Evolutionary conservation across 2,113 vertebrate genomes (phyloP).

Genomic region (Nicator chloris): DNA sequence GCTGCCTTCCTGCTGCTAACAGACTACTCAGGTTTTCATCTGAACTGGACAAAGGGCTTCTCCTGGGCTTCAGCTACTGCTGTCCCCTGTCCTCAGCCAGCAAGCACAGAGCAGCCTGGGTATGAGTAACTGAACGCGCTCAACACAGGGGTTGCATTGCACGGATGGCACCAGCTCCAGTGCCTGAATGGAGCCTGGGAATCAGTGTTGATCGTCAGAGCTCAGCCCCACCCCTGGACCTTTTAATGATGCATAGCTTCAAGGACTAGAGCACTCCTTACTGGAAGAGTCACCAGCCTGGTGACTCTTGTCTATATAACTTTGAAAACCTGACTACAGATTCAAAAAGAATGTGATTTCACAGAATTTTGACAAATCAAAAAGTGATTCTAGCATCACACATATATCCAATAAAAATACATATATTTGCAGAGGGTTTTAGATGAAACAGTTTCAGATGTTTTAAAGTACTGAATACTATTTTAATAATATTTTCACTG

Average conservation of each 20-base stretch:
- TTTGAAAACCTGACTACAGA: not conserved
- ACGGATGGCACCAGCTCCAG: fast-evolving
- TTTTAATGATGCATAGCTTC: not conserved
- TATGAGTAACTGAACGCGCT: not conserved
- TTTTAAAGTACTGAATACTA: not conserved
- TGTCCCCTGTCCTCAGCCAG: not conserved
- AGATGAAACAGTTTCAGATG: not conserved
- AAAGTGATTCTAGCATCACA: not conserved
- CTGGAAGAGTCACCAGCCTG: not conserved
- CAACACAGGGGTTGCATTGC: not conserved
- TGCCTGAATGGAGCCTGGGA: not conserved
- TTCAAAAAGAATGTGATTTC: not conserved
- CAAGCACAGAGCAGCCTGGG: not conserved
- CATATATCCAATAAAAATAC: not conserved
- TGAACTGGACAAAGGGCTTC: not conserved
- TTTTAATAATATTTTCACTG: not conserved
- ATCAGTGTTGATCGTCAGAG: not conserved
- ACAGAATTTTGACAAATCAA: not conserved
- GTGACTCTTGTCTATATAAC: too few relatives aligned
- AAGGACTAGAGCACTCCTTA: not conserved
- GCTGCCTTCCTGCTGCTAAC: not conserved
- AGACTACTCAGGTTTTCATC: not conserved
- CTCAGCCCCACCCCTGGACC: not conserved
- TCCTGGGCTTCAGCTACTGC: not conserved
- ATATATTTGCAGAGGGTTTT: not conserved